These are phyloP conservation scores for Sphaeridia pumilis DNA, from an alignment of 2,888 invertebrate genomes.

Conservation along the genomic window DNA sequence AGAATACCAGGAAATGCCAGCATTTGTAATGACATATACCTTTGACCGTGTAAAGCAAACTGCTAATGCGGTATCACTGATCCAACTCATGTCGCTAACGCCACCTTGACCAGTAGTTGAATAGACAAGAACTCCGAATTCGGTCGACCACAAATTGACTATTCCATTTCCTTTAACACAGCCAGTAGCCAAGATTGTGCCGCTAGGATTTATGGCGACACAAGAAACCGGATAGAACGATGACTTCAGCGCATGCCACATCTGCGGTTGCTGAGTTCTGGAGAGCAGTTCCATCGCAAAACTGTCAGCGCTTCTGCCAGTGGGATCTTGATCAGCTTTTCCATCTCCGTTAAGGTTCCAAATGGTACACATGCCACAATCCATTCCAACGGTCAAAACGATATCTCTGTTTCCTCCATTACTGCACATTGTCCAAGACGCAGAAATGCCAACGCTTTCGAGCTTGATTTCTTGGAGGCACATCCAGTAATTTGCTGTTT, in stretches of 20 bases:
- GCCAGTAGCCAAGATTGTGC: constrained; percentile 48
- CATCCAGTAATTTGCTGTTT: constrained; percentile 41
- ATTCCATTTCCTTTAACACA: constrained; percentile 42
- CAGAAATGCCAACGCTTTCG: constrained; percentile 42
- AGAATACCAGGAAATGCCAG: neutral
- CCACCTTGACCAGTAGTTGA: constrained; percentile 47
- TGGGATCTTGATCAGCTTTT: neutral
- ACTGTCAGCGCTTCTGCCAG: neutral
- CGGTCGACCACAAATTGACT: constrained; percentile 51
- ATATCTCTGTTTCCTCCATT: constrained; percentile 40
- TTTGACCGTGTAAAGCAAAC: constrained; percentile 47
- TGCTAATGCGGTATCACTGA: constrained; percentile 43
- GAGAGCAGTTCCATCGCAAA: neutral
- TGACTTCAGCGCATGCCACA: constrained; percentile 44
- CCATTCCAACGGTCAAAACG: constrained; percentile 46
- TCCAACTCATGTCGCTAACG: constrained; percentile 46
- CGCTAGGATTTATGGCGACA: constrained; percentile 45
- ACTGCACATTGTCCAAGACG: constrained; percentile 47
- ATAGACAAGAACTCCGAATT: constrained; percentile 48
- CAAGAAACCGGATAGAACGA: constrained; percentile 45
- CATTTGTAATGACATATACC: constrained; percentile 36
- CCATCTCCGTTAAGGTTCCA: constrained; percentile 40
- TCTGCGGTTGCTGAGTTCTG: constrained; percentile 10
- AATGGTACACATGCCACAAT: constrained; percentile 45
- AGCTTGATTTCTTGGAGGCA: constrained; percentile 43